These are phyloP conservation scores for Agraylea sexmaculata DNA, from an alignment of 1,140 invertebrate genomes.

Conservation along the genomic window DNA sequence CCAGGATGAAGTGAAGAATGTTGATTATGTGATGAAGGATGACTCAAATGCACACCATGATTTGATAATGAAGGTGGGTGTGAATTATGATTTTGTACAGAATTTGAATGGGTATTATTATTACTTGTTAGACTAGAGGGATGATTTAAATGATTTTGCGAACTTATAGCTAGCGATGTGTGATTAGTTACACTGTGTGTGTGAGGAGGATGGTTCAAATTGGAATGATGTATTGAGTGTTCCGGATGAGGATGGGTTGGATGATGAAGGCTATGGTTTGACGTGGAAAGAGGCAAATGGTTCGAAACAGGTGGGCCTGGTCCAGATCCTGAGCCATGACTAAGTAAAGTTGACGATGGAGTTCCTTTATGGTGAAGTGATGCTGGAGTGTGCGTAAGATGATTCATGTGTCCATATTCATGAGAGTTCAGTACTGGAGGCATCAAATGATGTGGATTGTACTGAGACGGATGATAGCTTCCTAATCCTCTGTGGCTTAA, in stretches of 20 bases:
- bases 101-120: too few relatives aligned
- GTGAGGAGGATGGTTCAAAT: conserved; percentile 39
- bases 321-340: conserved; percentile 8
- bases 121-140: conserved; percentile 11
- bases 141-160: conserved; percentile 21
- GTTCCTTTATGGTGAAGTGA: too few relatives aligned
- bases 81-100: too few relatives aligned
- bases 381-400: conserved; percentile 12
- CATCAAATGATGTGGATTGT: conserved; percentile 35
- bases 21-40: too few relatives aligned
- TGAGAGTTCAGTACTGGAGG: conserved; percentile 36
- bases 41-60: conserved; percentile 8
- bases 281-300: conserved; percentile 5
- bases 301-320: conserved; percentile 13
- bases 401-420: conserved; percentile 11
- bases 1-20: too few relatives aligned
- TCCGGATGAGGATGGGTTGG: conserved; percentile 8
- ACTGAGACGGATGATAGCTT: conserved; percentile 31
- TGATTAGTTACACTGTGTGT: conserved; percentile 39
- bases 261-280: conserved; percentile 4
- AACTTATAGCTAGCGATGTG: conserved; percentile 17
- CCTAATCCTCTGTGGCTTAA: too few relatives aligned
- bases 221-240: conserved; percentile 23
- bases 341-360: too few relatives aligned
- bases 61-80: conserved; percentile 7